Percentiles rank a stretch among this genome's conserved stretches.
phyloP scores from a whole-genome alignment of 2,113 vertebrate genomes.

The Penelope pileata region DNA sequence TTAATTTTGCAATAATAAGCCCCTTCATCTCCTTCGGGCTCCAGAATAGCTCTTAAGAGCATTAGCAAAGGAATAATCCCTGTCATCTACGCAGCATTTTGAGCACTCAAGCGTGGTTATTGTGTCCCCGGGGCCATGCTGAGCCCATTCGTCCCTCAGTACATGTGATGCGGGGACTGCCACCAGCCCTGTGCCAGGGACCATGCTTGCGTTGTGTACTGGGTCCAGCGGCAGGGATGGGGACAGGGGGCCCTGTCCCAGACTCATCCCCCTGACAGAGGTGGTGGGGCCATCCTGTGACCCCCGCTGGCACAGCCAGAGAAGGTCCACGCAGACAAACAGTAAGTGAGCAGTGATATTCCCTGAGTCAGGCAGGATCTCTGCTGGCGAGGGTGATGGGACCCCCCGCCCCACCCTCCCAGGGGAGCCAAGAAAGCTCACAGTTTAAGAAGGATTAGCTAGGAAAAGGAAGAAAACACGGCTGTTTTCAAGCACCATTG shows the following conservation, averaged over 20 bases:
- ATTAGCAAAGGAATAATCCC: slow-evolving; percentile 53
- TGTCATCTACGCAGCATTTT: slow-evolving; percentile 44
- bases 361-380: neutral
- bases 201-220: neutral
- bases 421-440: neutral
- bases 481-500: neutral
- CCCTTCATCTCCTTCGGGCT: neutral
- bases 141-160: neutral
- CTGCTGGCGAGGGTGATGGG: neutral
- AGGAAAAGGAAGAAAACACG: neutral
- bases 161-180: neutral
- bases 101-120: neutral
- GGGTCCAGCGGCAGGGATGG: fast-evolving
- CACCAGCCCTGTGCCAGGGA: fast-evolving
- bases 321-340: fast-evolving
- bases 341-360: neutral
- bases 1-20: slow-evolving; percentile 40
- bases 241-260: neutral
- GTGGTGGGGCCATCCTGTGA: fast-evolving
- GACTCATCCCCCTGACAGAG: fast-evolving
- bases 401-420: fast-evolving
- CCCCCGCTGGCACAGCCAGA: neutral
- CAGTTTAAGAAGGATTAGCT: slow-evolving; percentile 33
- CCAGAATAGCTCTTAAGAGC: slow-evolving; percentile 42
- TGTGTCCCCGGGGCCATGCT: neutral